Evolutionary conservation across 2,113 vertebrate genomes (phyloP).

Genomic region (Cichladusa arquata): DNA sequence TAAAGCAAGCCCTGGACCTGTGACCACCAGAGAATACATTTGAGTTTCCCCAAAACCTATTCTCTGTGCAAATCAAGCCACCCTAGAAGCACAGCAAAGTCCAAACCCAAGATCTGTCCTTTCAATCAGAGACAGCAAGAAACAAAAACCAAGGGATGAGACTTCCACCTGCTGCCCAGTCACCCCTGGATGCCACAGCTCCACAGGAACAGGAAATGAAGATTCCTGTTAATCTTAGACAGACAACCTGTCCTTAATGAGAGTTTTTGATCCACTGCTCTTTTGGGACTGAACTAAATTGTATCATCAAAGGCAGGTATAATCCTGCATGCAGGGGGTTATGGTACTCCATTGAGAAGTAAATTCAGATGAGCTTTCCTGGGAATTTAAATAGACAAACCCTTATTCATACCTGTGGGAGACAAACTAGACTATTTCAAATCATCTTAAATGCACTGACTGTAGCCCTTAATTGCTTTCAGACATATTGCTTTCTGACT

Average conservation of each 20-base stretch:
- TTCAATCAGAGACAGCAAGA: background rate
- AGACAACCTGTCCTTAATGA: background rate
- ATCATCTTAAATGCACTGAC: background rate
- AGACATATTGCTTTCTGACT: background rate
- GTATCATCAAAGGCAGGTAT: background rate
- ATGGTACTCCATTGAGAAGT: background rate
- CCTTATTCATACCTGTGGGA: background rate
- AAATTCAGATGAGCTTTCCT: background rate
- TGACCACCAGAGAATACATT: fast-evolving
- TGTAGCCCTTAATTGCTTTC: background rate
- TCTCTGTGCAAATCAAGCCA: background rate
- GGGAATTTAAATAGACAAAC: background rate
- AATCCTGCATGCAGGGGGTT: background rate
- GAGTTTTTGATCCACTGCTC: background rate
- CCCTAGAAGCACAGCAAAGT: background rate
- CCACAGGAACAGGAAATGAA: background rate
- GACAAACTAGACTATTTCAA: background rate
- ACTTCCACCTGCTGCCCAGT: background rate
- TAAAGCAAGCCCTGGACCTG: background rate
- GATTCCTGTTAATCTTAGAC: background rate
- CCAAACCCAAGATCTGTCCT: background rate
- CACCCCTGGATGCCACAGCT: background rate
- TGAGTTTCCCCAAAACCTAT: background rate
- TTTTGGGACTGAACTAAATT: background rate
- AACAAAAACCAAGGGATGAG: background rate